Base-by-base conservation (phyloP, 2,888 invertebrate species). In the Cantharis flavilabris region DNA sequence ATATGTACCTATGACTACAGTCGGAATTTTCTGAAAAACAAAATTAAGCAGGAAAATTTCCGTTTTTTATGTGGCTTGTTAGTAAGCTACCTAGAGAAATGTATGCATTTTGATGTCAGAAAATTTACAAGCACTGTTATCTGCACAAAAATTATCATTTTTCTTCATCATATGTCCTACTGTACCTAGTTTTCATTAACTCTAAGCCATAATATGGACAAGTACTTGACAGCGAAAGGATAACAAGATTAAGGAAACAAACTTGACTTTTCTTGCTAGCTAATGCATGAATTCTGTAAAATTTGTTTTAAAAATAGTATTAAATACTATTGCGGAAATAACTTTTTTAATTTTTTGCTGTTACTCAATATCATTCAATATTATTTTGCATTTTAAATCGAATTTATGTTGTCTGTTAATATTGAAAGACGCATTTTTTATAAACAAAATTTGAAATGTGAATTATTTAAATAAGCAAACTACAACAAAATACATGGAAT, bases 81-180 rank as follows among this genome's bases (percentile, higher is more conserved):
- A 4, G 23, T 5, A n/a, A 28, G 78, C 77, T 30, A 79, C 78
- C 78, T 78, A 79, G 78, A 78, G 80, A 80, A 78, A 71, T 79
- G 78, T 77, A 76, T 81, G 73, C 72, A 80, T 77, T n/a, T 7
- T 49, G n/a, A 49, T 49, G 49, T 49, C 7, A 9, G n/a, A 49
- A 49, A 49, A 49, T n/a, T 49, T 49, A 49, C 7, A 49, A 49
- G n/a, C n/a, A 7, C 49, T 67, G 13, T 67, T 13, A 13, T 65
- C 13, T 67, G 65, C 10, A 67, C 1, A 67, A 26, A 67, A 67
- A 67, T 67, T 23, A 67, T 23, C 65, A 67, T 67, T 67, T 67
- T 67, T 67, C 65, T 67, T 67, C 65, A 67, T 67, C 65, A 67
- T n/a, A 26, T 9, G 10, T 65, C 65, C 26, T 64, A 9, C 9